Base-by-base conservation (phyloP, 2,888 invertebrate genomes). In the Rhodophaea formosa region DNA sequence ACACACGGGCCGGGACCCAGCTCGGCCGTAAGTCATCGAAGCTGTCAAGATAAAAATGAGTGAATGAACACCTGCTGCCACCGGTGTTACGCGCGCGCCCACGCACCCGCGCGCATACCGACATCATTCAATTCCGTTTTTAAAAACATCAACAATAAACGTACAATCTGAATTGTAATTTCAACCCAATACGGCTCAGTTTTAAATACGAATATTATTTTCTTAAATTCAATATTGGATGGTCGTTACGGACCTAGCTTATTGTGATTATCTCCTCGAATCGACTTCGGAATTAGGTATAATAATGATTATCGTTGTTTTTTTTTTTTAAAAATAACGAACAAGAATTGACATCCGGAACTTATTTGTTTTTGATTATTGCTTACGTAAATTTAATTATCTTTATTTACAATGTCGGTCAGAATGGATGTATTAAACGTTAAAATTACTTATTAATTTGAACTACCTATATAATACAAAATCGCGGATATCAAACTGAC, bases 41-140 rank as follows among this genome's bases (percentile, higher is more conserved):
- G 80, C 88, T 91, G 90, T 88, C 90, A 86, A 88, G 90, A 90
- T 90, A 89, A 90, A 87, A 89, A 86, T 86, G 88, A 88, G 76
- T 85, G 88, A 89, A 88, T 85, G 88, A 84, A 85, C 89, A 89
- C 88, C 88, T 89, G 89, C 87, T 79, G 85, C 90, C 80, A 87
- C 90, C 79, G 84, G 88, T 84, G 83, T 89, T 91, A 91, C 90
- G 87, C 89, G 82, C 70, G 82, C 86, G 80, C 86, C 86, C 78
- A 84, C 87, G 80, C 88, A 77, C 76, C 77, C 79, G 73, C 71
- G 70, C 71, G 63, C n/a, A n/a, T 71, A 68, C 65, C 66, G 61
- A 5, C 49, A 69, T 69, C 71, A 74, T 74, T 71, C 70, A 77
- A 82, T 74, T 73, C 73, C 70, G 77, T 74, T 74, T 78, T 76